Conservation (phyloP, 2,888 invertebrate species). For the Cephonodes hylas region DNA sequence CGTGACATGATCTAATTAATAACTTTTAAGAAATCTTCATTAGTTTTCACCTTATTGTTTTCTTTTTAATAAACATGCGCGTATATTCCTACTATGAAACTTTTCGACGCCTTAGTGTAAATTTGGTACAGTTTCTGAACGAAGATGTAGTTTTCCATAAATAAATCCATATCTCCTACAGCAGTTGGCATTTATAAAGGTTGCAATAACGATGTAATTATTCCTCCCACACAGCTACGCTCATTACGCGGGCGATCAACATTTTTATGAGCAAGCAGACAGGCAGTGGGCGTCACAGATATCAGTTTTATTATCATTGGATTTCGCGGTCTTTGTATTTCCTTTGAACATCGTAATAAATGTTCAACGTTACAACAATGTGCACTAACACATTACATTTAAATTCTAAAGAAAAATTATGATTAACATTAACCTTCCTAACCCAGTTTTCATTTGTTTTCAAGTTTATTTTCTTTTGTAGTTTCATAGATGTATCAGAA, state of each 20-base stretch:
- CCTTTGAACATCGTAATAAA: background rate
- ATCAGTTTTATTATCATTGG: background rate
- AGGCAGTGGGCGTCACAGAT: background rate
- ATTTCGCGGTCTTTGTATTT: background rate
- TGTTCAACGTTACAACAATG: background rate
- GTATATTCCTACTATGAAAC: too few relatives aligned
- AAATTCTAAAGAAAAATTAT: background rate
- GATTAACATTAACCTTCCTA: background rate
- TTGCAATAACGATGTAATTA: background rate
- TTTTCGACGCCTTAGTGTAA: too few relatives aligned
- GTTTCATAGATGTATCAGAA: too few relatives aligned
- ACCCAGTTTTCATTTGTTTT: background rate
- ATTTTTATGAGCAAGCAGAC: background rate
- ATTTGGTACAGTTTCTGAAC: too few relatives aligned
- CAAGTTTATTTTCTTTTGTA: background rate
- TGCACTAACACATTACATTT: background rate
- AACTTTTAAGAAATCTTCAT: too few relatives aligned
- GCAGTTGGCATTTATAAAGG: background rate
- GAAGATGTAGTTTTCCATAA: too few relatives aligned
- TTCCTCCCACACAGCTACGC: background rate
- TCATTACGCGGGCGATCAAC: background rate
- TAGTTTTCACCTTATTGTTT: too few relatives aligned
- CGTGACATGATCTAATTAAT: too few relatives aligned
- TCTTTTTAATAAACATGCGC: too few relatives aligned
- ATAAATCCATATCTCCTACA: too few relatives aligned